Conservation (phyloP, 2,888 invertebrate species). For the Stratiomys singularior region DNA sequence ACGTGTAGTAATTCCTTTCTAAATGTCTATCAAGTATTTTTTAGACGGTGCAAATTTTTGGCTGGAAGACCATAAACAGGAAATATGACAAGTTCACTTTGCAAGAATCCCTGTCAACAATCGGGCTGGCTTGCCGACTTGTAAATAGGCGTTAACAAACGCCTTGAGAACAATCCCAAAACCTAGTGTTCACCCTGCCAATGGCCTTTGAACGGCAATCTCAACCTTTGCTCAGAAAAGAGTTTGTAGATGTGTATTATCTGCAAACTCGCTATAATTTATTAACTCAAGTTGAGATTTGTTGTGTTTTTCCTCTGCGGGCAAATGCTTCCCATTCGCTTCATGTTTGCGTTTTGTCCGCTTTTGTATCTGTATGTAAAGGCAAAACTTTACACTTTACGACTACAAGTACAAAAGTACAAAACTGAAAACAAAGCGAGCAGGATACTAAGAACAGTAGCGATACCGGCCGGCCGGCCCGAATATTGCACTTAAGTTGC, state of each 20-base stretch:
- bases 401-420: background rate
- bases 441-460: conserved; percentile 31
- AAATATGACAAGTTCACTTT: no score
- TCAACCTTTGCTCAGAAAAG: conserved; percentile 4
- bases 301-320: conserved; percentile 29
- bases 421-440: conserved; percentile 33
- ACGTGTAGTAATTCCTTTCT: no score
- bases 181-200: background rate
- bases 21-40: no score
- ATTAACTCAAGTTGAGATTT: conserved; percentile 42
- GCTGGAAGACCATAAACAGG: no score
- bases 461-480: background rate
- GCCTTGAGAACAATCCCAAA: background rate
- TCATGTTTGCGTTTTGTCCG: conserved; percentile 26
- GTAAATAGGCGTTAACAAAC: no score
- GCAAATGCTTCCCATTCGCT: conserved; percentile 25
- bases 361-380: conserved; percentile 8
- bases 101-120: no score
- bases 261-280: conserved; percentile 43
- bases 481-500: conserved; percentile 15
- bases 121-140: no score
- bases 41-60: no score
- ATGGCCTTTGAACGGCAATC: background rate
- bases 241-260: conserved; percentile 16
- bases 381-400: no score